Percentiles rank a stretch among this genome's conserved stretches.
These are phyloP conservation scores for Euphydryas editha DNA, from an alignment of 2,888 invertebrate species.

Conservation along the genomic window DNA sequence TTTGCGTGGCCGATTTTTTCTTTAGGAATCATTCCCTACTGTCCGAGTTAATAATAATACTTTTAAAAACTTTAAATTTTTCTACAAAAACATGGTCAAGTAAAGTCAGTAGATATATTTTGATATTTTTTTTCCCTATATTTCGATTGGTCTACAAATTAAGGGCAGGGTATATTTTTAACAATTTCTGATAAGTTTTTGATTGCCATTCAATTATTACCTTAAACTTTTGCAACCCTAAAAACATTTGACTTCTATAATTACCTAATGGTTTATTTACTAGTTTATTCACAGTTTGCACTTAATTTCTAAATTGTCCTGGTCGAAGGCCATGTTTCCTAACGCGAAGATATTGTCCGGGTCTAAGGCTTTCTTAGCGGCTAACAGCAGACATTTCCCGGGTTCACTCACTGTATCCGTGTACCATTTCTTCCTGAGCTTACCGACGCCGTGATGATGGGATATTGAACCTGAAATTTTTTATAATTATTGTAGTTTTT, in stretches of 20 bases:
- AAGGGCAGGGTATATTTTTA: no score
- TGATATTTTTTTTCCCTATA: no score
- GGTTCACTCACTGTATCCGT: constrained; percentile 91
- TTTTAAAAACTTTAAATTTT: no score
- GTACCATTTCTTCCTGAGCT: constrained; percentile 95
- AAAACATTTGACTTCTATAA: background rate
- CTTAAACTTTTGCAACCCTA: no score
- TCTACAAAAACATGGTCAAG: no score
- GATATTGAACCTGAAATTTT: constrained; percentile 88
- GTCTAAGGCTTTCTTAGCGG: constrained; percentile 94
- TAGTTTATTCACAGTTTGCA: constrained; percentile 67
- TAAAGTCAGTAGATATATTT: no score
- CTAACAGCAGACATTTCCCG: constrained; percentile 89
- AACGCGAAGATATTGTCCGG: constrained; percentile 97
- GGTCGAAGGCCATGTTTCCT: constrained; percentile 86
- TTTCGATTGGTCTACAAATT: no score
- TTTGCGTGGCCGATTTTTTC: no score
- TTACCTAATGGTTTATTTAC: background rate
- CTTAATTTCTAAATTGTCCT: constrained; percentile 48
- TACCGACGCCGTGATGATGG: constrained; percentile 98
- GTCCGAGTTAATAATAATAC: no score
- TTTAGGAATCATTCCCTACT: no score
- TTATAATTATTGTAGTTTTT: background rate
- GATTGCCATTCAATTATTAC: no score
- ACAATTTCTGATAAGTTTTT: no score